Percentiles rank a stretch among this genome's conserved stretches.
Evolutionary conservation across 2,888 invertebrate genomes (phyloP).

Genomic region (Himalopsyche japonica): DNA sequence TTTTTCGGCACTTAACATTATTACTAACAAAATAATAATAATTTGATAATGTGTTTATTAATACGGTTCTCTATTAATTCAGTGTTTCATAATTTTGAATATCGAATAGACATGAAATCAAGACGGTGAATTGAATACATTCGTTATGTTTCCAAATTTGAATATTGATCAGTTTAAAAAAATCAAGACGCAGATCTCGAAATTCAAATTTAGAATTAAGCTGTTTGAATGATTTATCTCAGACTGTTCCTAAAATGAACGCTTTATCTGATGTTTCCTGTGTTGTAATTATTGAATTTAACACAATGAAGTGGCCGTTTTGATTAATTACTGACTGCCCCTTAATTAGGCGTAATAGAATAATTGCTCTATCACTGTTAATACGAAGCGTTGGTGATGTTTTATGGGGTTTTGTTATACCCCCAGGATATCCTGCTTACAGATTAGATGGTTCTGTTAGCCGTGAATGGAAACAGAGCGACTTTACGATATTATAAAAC

Average conservation of each 20-base stretch:
- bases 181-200: too few species aligned
- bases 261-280: constrained; percentile 1
- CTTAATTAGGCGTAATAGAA: neutral
- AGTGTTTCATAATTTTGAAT: too few species aligned
- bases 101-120: too few species aligned
- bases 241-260: neutral
- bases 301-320: neutral
- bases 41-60: too few species aligned
- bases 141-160: neutral
- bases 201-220: neutral
- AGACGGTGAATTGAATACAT: too few species aligned
- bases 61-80: too few species aligned
- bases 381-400: neutral
- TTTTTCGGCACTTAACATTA: too few species aligned
- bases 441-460: neutral
- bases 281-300: neutral
- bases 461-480: neutral
- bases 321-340: constrained; percentile 1
- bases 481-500: too few species aligned
- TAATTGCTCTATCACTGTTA: neutral
- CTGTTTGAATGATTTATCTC: neutral
- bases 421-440: neutral
- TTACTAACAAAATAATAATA: too few species aligned
- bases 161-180: neutral
- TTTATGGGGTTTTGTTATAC: neutral